phyloP scores from a whole-genome alignment of 2,797 vertebrate species.

The Melanotaenia pygmaea region DNA sequence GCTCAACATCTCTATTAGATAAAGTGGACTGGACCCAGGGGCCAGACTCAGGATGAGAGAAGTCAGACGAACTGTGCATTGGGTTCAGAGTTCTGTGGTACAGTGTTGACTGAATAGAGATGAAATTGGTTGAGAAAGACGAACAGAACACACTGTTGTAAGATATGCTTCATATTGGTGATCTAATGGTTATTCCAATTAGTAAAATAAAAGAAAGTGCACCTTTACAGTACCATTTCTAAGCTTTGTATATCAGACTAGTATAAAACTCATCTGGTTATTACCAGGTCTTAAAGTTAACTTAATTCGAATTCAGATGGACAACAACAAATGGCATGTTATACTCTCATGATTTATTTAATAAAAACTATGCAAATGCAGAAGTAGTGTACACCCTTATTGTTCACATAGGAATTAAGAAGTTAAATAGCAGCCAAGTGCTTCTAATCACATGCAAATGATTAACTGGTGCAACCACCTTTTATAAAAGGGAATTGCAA shows the following conservation, averaged over 20 bases:
- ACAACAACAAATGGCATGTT: background rate
- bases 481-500: background rate
- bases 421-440: background rate
- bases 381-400: background rate
- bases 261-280: background rate
- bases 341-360: background rate
- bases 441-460: background rate
- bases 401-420: background rate
- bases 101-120: background rate
- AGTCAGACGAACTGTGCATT: constrained; percentile 49
- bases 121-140: background rate
- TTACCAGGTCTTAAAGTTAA: background rate
- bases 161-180: background rate
- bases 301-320: background rate
- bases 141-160: background rate
- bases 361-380: background rate
- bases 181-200: background rate
- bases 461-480: background rate
- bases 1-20: constrained; percentile 77
- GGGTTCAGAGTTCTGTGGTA: constrained; percentile 19
- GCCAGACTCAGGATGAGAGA: constrained; percentile 52
- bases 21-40: constrained; percentile 71
- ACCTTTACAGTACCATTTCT: background rate
- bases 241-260: background rate
- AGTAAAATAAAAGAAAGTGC: background rate